phyloP scores from a whole-genome alignment of 1,140 invertebrate genomes.

The Metopolophium dirhodum region DNA sequence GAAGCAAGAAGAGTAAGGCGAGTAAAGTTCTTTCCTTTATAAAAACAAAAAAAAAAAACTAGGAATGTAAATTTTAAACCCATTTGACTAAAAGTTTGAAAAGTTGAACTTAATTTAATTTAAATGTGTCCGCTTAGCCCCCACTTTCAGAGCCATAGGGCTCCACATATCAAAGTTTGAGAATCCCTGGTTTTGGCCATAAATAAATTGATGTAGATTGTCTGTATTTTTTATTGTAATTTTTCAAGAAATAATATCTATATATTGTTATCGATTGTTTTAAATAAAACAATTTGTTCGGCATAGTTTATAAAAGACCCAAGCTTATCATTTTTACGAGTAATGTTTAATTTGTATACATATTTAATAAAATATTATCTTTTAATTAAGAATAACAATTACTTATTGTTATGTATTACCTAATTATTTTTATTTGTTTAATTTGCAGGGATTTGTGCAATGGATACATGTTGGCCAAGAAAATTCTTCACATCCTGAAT shows the following conservation, averaged over 20 bases:
- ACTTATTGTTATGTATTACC: neutral
- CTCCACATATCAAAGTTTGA: too few relatives aligned
- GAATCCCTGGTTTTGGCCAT: too few relatives aligned
- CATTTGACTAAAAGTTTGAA: too few relatives aligned
- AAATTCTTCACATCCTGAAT: conserved; percentile 30
- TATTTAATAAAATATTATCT: neutral
- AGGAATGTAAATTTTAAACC: neutral
- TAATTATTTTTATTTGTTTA: neutral
- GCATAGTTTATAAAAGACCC: neutral
- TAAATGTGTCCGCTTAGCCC: too few relatives aligned
- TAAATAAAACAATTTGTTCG: neutral
- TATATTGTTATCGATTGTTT: neutral
- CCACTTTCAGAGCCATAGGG: too few relatives aligned
- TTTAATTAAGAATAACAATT: neutral
- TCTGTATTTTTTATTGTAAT: neutral
- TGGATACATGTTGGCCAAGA: conserved; percentile 47
- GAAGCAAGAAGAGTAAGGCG: neutral
- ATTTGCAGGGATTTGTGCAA: conserved; percentile 33
- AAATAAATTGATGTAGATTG: too few relatives aligned
- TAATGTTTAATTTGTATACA: neutral
- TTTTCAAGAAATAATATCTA: neutral
- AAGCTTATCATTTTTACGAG: neutral
- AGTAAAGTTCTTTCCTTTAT: neutral
- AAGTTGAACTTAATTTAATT: too few relatives aligned
- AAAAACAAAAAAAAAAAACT: neutral